Evolutionary conservation across 2,888 invertebrate species (phyloP), one percentile per base, ranked within the genome.

Genomic region (Teinopalpus imperialis): DNA sequence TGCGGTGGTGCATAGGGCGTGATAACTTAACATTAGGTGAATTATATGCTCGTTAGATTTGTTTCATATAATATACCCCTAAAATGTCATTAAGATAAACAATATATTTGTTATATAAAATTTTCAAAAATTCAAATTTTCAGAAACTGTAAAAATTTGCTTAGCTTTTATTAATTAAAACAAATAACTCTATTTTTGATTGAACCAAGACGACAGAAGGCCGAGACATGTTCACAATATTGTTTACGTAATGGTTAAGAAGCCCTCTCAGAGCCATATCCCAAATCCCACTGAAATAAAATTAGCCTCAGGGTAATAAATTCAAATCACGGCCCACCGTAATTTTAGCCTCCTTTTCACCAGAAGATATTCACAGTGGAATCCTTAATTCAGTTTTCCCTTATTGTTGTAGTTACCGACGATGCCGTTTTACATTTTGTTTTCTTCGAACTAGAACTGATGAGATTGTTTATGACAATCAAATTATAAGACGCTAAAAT

Each of bases 271-370:
- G 56, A 53, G 49, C 69, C 66, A 69, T 69, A 74, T 70, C 65
- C 66, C 60, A 59, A 56, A 69, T 62, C 66, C 62, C 65, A 57
- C 66, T 64, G 67, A 82, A 85, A 83, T 81, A 82, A 85, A 83
- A 85, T 85, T 82, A 85, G 80, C 79, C 75, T 74, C 67, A 61
- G 71, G 70, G 81, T 77, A 82, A 83, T 85, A 83, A 85, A 85
- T 86, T 83, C 83, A 83, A 86, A 87, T 87, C 85, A 85, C 81
- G 79, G 67, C 72, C 61, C 68, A 68, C 69, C 72, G 75, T 80
- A 81, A 81, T 83, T 83, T 75, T 69, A 68, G 74, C 73, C 76
- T 77, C 74, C 75, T 82, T 81, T 82, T 75, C 74, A 69, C 77
- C 69, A 72, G 67, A 66, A 78, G 75, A 82, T 78, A 81, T 81